Evolutionary conservation across 2,797 vertebrate species (phyloP), one percentile per base, ranked within the genome.

Genomic region (Chiroxiphia lanceolata): DNA sequence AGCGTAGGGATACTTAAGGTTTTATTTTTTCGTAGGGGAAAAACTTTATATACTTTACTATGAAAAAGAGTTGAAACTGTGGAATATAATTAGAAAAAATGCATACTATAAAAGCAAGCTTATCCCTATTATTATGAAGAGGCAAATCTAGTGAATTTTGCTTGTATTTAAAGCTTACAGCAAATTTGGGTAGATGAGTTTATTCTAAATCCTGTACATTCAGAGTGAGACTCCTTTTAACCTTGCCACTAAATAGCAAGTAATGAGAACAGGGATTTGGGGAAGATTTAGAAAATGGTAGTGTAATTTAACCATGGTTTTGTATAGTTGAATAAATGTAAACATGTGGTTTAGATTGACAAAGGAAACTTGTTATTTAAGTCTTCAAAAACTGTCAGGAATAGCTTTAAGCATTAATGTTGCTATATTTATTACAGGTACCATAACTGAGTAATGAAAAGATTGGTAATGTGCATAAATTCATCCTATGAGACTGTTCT

Each of bases 401-500:
- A 79, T 56, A 75, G n/a, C 47, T 92, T 94, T 86, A 74, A 78
- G 56, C 47, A 79, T 88, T 95, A 86, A 61, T 71, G 27, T 87
- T 93, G 69, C 80, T 71, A 13, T 89, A 91, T 96, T 89, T 91
- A 64, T 94, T 95, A 70, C 51, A 89, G 57, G 51, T 94, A 87
- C 84, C 68, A 54, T 94, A 94, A 89, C 82, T 75, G 71, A 78
- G 69, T 94, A 93, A 89, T 94, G 65, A 93, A 89, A 93, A 94
- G 94, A 93, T 92, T 85, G 75, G 33, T 83, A 88, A 87, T 68
- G 69, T 95, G 89, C 61, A 63, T 89, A 69, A 94, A 94, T 92
- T 77, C 65, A 71, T 96, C 91, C 76, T 92, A 5, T 74, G 91
- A 93, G 72, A 89, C 79, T 72, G 75, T 90, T 91, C 74, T 65